Conservation (phyloP, 1,140 invertebrate species). For the Hypsibius dujardini region DNA sequence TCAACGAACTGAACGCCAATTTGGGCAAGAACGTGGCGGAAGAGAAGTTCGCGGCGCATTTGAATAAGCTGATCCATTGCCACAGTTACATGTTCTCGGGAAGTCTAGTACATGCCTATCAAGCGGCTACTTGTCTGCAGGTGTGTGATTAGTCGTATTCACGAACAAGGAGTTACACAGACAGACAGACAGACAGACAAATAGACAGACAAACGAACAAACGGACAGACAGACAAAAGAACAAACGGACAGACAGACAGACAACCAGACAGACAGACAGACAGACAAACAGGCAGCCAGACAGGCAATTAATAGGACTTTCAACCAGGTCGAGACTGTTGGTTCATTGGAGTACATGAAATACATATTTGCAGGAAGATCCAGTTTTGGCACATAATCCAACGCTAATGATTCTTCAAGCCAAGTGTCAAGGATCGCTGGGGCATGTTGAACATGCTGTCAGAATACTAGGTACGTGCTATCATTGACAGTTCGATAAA, state of each 20-base stretch:
- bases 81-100: background rate
- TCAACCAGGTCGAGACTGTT: no score
- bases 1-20: background rate
- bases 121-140: background rate
- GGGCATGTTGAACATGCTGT: background rate
- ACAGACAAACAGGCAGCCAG: no score
- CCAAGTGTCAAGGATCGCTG: background rate
- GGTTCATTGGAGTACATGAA: no score
- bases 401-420: background rate
- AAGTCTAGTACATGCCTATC: background rate
- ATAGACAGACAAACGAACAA: no score
- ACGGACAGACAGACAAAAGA: no score
- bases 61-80: background rate
- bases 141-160: no score
- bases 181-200: no score
- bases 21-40: slow-evolving; percentile 9
- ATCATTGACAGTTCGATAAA: no score
- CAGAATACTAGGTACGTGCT: background rate
- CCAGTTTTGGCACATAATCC: slow-evolving; percentile 12
- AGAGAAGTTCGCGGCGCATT: background rate
- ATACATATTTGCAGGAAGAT: background rate
- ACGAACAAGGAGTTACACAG: no score
- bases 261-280: no score
- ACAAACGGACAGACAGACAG: no score
- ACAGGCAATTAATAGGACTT: no score